Evolutionary conservation across 2,113 vertebrate genomes (phyloP).

Genomic region (Paratilapia polleni): DNA sequence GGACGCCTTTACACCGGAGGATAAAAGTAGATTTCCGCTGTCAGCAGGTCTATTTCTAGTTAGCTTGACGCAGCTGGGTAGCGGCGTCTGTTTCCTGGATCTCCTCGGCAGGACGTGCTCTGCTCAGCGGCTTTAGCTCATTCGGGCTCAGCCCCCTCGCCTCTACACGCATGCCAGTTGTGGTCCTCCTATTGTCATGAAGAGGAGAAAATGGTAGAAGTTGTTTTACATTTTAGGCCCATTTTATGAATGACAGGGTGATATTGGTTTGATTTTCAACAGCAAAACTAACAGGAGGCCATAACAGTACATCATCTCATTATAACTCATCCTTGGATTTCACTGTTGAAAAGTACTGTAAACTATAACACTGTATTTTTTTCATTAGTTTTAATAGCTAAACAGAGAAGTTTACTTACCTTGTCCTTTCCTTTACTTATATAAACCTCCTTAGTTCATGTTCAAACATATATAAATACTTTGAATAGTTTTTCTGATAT

Average conservation of each 20-base stretch:
- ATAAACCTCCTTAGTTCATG: too few relatives aligned
- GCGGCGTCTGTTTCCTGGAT: constrained; percentile 67
- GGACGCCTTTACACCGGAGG: constrained; percentile 15
- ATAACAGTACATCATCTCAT: neutral
- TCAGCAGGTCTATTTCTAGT: accelerated
- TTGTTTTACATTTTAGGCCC: neutral
- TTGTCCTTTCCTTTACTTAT: too few relatives aligned
- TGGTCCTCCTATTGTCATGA: constrained; percentile 29
- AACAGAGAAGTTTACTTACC: too few relatives aligned
- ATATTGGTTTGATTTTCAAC: neutral
- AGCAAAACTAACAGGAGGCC: neutral
- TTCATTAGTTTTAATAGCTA: neutral
- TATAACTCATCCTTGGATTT: neutral
- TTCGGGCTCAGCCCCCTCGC: constrained; percentile 17
- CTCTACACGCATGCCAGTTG: constrained; percentile 43
- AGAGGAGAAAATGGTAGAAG: constrained; percentile 14
- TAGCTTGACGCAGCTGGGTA: constrained; percentile 31
- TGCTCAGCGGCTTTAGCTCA: constrained; percentile 12
- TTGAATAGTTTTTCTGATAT: too few relatives aligned
- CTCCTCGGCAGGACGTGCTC: constrained; percentile 50
- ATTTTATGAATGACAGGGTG: neutral
- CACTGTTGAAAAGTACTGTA: neutral
- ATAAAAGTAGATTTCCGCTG: neutral
- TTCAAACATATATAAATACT: too few relatives aligned
- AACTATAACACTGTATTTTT: neutral